Evolutionary conservation across 2,113 vertebrate species (phyloP), one percentile per base, ranked within the genome.

Genomic region (Nothobranchius furzeri): DNA sequence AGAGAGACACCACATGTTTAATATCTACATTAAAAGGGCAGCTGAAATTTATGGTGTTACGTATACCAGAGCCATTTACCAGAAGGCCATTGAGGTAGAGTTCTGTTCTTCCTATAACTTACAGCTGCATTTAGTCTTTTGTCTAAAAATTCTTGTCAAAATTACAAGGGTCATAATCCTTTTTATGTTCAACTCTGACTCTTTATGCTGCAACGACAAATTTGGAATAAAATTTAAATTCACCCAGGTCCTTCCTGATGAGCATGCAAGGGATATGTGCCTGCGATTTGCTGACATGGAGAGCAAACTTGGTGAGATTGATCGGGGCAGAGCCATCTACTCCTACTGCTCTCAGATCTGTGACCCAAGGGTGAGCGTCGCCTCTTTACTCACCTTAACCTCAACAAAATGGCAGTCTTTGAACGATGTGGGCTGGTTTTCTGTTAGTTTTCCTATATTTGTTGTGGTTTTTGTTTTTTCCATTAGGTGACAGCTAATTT

Each of bases 301-400:
- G 82, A 94, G 95, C 82, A 95, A 96, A 42, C 93, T 98, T 7
- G 96, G 96, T 0, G 96, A 98, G 90, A 97, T 98, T 0, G 96
- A 98, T 68, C 90, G 96, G 0, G 95, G 81, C 6, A 91, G 96
- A 5, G 96, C 96, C 64, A 96, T 98, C 85, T 98, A 98, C 86
- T 96, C 94, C 51, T 96, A 94, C 91, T 98, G 96, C 82, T 96
- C 96, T 0, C 96, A 98, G 89, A 96, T 98, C 77, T 97, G 95
- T 24, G 96, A 98, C 70, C 96, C 96, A 1, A 87, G 95, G 89
- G 96, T 98, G 76, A 88, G 79, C 60, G 8, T 11, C 8, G 7
- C 30, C 1, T 24, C 30, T 20, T 60, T 9, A 17, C 58, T n/a
- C 3, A 2, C 2, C 1, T 43, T 10, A 56, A 2, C 9, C 17